These are phyloP conservation scores for Piezodorus guildinii DNA, from an alignment of 1,140 invertebrate species.

Conservation along the genomic window DNA sequence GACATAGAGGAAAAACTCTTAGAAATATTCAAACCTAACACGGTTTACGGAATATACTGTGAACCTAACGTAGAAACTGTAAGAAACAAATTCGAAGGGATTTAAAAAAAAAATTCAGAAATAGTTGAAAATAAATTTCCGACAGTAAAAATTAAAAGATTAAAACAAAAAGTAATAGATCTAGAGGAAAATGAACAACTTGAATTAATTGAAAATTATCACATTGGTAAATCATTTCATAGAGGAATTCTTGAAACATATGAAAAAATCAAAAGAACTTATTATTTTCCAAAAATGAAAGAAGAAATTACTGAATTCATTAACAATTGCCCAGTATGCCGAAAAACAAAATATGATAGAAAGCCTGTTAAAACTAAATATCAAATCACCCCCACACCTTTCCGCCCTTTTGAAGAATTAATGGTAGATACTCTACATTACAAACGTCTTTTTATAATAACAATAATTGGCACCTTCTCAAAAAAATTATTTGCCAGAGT, in stretches of 20 bases:
- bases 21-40: background rate
- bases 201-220: background rate
- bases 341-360: background rate
- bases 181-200: background rate
- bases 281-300: background rate
- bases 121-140: background rate
- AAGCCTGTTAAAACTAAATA: background rate
- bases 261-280: background rate
- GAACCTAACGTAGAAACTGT: background rate
- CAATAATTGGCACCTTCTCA: background rate
- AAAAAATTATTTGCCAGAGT: background rate
- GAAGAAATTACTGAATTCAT: background rate
- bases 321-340: background rate
- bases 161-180: background rate
- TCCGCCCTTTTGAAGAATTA: background rate
- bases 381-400: background rate
- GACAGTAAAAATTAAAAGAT: background rate
- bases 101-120: background rate
- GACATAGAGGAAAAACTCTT: background rate
- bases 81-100: background rate
- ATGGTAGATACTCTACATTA: background rate
- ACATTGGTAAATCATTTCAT: background rate
- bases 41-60: background rate
- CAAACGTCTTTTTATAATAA: background rate
- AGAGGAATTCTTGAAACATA: background rate